phyloP scores from a whole-genome alignment of 2,113 vertebrate genomes.

The Petrocephalus microphthalmus region DNA sequence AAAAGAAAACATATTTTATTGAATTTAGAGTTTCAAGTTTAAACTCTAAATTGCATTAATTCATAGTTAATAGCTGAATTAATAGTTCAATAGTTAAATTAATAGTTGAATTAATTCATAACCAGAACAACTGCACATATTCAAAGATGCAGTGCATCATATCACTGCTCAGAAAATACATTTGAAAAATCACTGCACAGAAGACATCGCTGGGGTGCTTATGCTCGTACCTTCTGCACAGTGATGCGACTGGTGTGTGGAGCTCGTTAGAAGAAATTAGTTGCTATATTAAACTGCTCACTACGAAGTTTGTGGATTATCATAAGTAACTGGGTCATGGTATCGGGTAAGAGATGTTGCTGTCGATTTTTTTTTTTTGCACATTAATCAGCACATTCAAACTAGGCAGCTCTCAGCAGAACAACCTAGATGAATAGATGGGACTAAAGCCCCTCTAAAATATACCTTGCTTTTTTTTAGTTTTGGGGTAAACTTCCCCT shows the following conservation, averaged over 20 bases:
- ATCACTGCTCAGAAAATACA: too few relatives aligned
- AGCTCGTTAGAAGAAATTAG: background rate
- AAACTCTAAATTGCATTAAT: too few relatives aligned
- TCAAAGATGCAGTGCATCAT: background rate
- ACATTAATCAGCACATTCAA: background rate
- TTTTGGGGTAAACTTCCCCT: background rate
- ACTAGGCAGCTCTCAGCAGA: background rate
- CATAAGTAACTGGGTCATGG: background rate
- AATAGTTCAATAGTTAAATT: too few relatives aligned
- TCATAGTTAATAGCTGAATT: too few relatives aligned
- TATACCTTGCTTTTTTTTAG: background rate
- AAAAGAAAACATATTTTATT: background rate
- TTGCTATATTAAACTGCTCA: background rate
- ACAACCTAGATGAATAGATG: background rate
- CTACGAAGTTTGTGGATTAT: background rate
- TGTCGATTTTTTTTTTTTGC: background rate
- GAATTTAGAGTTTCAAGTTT: background rate
- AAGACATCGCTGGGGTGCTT: too few relatives aligned
- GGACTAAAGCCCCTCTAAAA: background rate
- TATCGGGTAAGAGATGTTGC: background rate
- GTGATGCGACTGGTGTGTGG: background rate
- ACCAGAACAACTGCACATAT: background rate
- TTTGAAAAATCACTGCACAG: background rate
- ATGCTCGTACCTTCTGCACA: background rate
- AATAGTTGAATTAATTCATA: background rate